Evolutionary conservation across 2,113 vertebrate species (phyloP).

Genomic region (Thomomys bottae): DNA sequence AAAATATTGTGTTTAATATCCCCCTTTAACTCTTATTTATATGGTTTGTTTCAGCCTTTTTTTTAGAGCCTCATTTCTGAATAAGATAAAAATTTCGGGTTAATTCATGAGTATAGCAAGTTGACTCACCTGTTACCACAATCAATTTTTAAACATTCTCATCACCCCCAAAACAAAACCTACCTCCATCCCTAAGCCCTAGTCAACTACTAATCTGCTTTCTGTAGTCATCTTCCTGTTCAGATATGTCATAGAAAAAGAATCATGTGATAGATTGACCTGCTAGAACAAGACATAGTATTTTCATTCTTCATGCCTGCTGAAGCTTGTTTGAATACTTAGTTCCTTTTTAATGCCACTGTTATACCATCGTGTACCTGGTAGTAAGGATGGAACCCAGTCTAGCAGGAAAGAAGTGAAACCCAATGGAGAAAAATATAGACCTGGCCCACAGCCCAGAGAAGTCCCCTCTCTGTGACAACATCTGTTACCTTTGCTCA

Average conservation of each 20-base stretch:
- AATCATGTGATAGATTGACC: background rate
- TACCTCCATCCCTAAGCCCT: background rate
- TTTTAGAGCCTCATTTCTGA: background rate
- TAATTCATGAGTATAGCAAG: background rate
- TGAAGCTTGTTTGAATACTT: background rate
- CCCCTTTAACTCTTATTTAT: background rate
- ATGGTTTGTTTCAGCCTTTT: background rate
- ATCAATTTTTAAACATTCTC: background rate
- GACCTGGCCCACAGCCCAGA: background rate
- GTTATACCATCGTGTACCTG: background rate
- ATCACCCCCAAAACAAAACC: background rate
- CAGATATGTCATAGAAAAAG: background rate
- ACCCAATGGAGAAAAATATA: background rate
- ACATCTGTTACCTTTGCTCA: conserved; percentile 21
- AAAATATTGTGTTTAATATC: background rate
- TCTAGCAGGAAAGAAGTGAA: background rate
- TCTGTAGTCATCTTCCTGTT: background rate
- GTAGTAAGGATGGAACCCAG: background rate
- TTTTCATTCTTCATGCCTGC: background rate
- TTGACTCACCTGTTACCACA: background rate
- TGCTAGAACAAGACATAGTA: background rate
- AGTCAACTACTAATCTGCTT: background rate
- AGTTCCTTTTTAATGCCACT: background rate
- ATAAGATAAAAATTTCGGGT: conserved; percentile 14
- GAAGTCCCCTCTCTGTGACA: background rate